A percentile compares a stretch with the other conserved stretches of the same genome.
These are phyloP conservation scores for Pyrrhosoma nymphula DNA, from an alignment of 2,888 invertebrate species.

Conservation along the genomic window DNA sequence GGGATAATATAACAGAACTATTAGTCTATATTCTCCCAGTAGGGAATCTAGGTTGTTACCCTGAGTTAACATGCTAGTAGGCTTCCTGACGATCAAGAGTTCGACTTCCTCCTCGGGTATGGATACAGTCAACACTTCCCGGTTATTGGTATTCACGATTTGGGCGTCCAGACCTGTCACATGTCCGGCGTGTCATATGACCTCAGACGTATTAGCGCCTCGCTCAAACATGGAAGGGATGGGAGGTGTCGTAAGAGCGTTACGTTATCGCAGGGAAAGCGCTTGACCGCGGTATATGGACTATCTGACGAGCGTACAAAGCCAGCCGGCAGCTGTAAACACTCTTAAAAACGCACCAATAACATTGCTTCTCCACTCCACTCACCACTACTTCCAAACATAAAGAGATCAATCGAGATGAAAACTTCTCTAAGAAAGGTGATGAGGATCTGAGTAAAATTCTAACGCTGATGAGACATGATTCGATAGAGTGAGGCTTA, in stretches of 20 bases:
- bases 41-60: no score
- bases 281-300: not conserved
- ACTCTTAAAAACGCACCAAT: not conserved
- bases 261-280: not conserved
- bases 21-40: no score
- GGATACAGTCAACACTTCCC: no score
- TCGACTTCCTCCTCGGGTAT: not conserved
- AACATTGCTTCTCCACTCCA: not conserved
- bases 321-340: not conserved
- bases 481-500: no score
- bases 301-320: not conserved
- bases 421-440: not conserved
- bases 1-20: no score
- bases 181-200: not conserved
- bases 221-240: not conserved
- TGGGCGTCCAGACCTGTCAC: not conserved
- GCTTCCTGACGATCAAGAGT: not conserved
- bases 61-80: no score
- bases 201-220: not conserved
- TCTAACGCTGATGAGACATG: no score
- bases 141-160: not conserved
- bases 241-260: not conserved
- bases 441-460: no score
- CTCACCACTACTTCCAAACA: not conserved
- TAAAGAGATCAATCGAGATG: not conserved